Evolutionary conservation across 2,888 invertebrate species (phyloP), one percentile per base, ranked within the genome.

Genomic region (Nudaria mundana): DNA sequence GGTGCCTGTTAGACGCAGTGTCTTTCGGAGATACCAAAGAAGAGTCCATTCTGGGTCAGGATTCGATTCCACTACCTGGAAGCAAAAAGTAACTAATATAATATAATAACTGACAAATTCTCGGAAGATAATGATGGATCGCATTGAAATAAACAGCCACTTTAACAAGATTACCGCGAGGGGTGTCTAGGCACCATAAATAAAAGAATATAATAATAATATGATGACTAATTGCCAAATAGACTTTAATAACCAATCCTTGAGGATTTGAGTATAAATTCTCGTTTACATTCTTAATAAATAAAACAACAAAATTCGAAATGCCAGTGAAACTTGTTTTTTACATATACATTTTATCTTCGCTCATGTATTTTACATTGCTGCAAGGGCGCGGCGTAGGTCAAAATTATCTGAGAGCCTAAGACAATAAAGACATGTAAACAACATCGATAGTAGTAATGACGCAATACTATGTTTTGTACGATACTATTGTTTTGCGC

Each of bases 1-100:
- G 13, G 97, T 97, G 8, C 98, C 98, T 31, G 94, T 94, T 42
- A 98, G 85, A 7, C 91, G 89, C 38, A 97, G 93, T 72, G 95
- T 95, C 65, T 92, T 93, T 35, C 98, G 90, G 20, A 98, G 89
- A 78, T 97, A 98, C 73, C 93, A 92, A 0, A 97, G 87, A 3
- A 98, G 81, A 0, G 97, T 97, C 91, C 94, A 94, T 90, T 95
- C 95, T 46, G 98, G 97, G 68, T 97, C 94, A 0, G 95, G 92
- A 37, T 92, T 85, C 0, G 84, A 64, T 67, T 97, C 97, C 18
- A 90, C 84, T 8, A 97, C 91, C 97, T 97, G 48, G n/a, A 52
- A 58, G 16, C 4, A 33, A 6, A 6, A 29, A 16, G 15, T 1
- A 16, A n/a, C n/a, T n/a, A n/a, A n/a, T n/a, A n/a, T n/a, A n/a